A percentile compares a stretch with the other conserved stretches of the same genome.
These are phyloP conservation scores for Ochotona princeps DNA, from an alignment of 2,113 vertebrate species.

Conservation along the genomic window DNA sequence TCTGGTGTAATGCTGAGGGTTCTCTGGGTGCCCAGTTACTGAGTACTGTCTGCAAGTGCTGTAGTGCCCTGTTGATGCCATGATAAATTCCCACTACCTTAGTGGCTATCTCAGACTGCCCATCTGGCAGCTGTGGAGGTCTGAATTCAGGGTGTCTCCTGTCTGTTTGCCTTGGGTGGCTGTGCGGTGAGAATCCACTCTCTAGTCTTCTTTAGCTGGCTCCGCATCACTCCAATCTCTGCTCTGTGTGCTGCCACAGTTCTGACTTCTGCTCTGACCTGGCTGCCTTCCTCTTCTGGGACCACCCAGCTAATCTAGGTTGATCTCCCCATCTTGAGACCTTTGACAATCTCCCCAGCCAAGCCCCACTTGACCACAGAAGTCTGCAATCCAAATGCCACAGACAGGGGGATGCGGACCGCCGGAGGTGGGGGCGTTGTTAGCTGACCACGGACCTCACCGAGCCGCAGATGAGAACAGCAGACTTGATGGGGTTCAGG, in stretches of 20 bases:
- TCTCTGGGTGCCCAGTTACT: not conserved
- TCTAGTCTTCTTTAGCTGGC: not conserved
- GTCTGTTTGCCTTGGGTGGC: not conserved
- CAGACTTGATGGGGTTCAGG: not conserved
- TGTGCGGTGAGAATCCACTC: not conserved
- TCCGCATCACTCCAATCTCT: not conserved
- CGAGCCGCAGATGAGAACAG: not conserved
- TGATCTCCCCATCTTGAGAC: not conserved
- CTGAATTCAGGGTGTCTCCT: not conserved
- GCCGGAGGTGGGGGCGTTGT: too few species aligned
- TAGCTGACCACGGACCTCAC: too few species aligned
- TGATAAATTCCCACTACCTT: slow-evolving; percentile 13
- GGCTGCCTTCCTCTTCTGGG: not conserved
- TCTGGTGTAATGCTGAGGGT: not conserved
- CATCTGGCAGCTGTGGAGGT: not conserved
- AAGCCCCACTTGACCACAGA: not conserved
- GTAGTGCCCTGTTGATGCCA: slow-evolving; percentile 15
- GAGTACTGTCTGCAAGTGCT: not conserved
- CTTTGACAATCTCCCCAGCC: not conserved
- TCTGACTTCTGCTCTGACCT: not conserved
- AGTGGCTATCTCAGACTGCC: not conserved
- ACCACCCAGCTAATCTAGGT: not conserved
- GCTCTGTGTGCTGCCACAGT: not conserved
- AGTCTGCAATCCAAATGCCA: not conserved
- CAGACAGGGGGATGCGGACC: too few species aligned